phyloP scores from a whole-genome alignment of 1,140 invertebrate genomes.

The Chelonus insularis region DNA sequence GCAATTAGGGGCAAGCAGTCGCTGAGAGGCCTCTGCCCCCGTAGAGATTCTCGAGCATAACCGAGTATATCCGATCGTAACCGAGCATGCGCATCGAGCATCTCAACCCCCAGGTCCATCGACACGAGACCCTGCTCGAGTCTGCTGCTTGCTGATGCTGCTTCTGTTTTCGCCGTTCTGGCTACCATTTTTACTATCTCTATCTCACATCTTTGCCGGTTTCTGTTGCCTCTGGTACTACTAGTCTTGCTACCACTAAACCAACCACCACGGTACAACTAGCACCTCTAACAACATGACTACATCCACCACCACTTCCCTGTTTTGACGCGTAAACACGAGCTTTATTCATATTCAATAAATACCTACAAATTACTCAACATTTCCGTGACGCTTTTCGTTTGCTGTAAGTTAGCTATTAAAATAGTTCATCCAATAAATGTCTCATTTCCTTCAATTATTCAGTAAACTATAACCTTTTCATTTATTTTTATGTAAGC shows the following conservation, averaged over 20 bases:
- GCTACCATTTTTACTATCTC: neutral
- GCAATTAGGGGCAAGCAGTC: slow-evolving; percentile 44
- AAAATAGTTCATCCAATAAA: too few species aligned
- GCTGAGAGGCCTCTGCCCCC: slow-evolving; percentile 40
- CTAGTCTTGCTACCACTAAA: neutral
- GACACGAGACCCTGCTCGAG: neutral
- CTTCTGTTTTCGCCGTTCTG: slow-evolving; percentile 10
- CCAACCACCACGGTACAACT: neutral
- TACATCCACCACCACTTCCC: neutral
- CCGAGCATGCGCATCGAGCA: slow-evolving; percentile 22
- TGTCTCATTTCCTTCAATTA: too few species aligned
- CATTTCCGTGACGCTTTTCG: neutral
- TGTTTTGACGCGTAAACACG: slow-evolving; percentile 10
- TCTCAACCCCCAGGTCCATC: slow-evolving; percentile 31
- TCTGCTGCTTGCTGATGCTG: slow-evolving; percentile 14
- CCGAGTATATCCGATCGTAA: slow-evolving; percentile 29
- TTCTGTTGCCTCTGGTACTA: neutral
- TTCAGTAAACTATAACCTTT: too few species aligned
- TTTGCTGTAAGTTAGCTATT: neutral
- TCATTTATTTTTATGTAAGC: too few species aligned
- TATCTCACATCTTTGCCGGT: too few species aligned
- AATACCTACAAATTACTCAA: neutral
- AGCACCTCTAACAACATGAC: slow-evolving; percentile 11
- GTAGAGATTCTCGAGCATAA: slow-evolving; percentile 37
- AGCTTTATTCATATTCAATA: slow-evolving; percentile 10